Evolutionary conservation across 2,797 vertebrate species (phyloP).

Genomic region (Florisuga fusca): DNA sequence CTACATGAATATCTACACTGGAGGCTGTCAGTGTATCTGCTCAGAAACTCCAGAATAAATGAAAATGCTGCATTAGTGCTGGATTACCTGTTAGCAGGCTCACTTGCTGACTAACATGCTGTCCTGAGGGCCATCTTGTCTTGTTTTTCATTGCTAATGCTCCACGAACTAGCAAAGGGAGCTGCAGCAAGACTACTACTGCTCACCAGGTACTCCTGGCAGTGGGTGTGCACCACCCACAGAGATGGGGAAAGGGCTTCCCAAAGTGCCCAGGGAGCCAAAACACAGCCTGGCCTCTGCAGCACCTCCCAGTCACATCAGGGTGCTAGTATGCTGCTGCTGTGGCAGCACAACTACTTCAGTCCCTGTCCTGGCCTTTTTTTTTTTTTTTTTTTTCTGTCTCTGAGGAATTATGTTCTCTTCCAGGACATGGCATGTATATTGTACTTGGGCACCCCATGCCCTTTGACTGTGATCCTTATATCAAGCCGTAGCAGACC

Average conservation of each 20-base stretch:
- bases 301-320: rapidly evolving
- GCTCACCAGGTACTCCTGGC: background rate
- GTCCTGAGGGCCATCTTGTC: background rate
- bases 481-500: background rate
- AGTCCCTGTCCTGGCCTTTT: background rate
- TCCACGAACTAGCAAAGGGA: background rate
- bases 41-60: background rate
- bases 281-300: background rate
- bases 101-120: background rate
- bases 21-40: background rate
- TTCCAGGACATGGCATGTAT: background rate
- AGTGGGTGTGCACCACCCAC: rapidly evolving
- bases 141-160: background rate
- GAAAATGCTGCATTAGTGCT: background rate
- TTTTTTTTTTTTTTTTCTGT: background rate
- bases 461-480: background rate
- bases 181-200: rapidly evolving
- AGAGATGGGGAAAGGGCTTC: background rate
- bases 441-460: background rate
- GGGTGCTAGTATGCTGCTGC: background rate
- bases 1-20: background rate
- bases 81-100: background rate
- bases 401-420: background rate
- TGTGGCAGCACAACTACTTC: background rate
- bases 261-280: rapidly evolving